A percentile compares a stretch with the other conserved stretches of the same genome.
phyloP scores from a whole-genome alignment of 2,797 vertebrate genomes.

The Sebastes taczanowskii region DNA sequence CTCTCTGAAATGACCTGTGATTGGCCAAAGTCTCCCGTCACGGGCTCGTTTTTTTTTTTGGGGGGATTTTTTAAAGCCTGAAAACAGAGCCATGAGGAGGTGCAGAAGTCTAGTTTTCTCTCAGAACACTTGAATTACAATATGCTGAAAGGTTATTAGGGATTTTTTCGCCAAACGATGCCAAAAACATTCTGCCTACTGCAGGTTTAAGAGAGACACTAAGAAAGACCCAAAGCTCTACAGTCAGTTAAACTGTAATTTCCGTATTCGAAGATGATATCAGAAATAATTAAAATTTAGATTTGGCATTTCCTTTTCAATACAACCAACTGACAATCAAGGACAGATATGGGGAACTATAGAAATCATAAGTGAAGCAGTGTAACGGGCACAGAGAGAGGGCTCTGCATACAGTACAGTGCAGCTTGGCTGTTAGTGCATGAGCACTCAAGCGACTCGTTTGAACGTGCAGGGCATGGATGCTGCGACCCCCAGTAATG shows the following conservation, averaged over 20 bases:
- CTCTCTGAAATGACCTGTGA: too few species aligned
- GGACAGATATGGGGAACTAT: conserved; percentile 8
- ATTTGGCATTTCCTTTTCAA: conserved; percentile 1
- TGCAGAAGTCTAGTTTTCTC: too few species aligned
- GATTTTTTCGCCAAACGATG: too few species aligned
- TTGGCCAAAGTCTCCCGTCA: too few species aligned
- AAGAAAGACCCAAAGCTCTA: not conserved
- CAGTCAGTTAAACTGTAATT: not conserved
- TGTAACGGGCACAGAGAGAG: conserved; percentile 27
- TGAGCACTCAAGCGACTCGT: conserved; percentile 66
- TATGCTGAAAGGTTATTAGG: too few species aligned
- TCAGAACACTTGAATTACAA: too few species aligned
- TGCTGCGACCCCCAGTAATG: conserved; percentile 70
- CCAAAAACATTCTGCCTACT: too few species aligned
- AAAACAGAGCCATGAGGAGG: too few species aligned
- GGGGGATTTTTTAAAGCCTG: too few species aligned
- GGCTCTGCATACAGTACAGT: conserved; percentile 64
- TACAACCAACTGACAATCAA: not conserved
- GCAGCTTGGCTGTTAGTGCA: conserved; percentile 67
- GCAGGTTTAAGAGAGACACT: not conserved
- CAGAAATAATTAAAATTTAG: not conserved
- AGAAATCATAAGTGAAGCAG: conserved; percentile 15
- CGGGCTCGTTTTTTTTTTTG: too few species aligned
- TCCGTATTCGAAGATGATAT: not conserved
- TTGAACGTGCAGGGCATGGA: conserved; percentile 61